Base-by-base conservation (phyloP, 1,140 invertebrate genomes). In the Calephelis virginiensis region DNA sequence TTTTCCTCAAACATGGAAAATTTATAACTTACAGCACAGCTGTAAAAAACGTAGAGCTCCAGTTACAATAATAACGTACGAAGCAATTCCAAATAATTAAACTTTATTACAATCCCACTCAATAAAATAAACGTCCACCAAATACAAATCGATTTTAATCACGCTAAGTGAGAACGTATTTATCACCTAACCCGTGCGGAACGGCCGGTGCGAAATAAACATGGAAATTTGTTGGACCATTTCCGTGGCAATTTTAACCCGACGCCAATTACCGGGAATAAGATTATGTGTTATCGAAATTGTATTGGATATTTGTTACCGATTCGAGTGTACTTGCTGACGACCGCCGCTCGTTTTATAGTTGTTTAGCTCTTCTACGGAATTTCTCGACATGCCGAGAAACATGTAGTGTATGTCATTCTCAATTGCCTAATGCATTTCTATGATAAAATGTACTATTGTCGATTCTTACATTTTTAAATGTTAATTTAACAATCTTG, bases 101-200 rank as follows among this genome's bases (percentile, higher is more conserved):
- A 69, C 50, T 72, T 69, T 69, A 72, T 69, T 61, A 63, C 63
- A 49, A 50, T 67, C 49, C 43, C 62, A 69, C 53, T 28, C 53
- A 56, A 56, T 79, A 69, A 77, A 79, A 77, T 77, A 79, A 75
- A 74, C 74, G 69, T 60, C 65, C 53, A 66, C 68, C 64, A 43
- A 61, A 28, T 28, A 43, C 68, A 56, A 68, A 80, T 70, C 73
- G 72, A 76, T 82, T 85, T 85, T 85, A 85, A 85, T 85, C 81
- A 78, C 68, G 73, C 80, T 81, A 81, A 85, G 81, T 85, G 81
- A 80, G 72, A 78, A 74, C 74, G 77, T 81, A 76, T 85, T 82
- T 83, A 83, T 83, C 74, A 78, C 76, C 77, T 82, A 77, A 82
- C 74, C 71, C 69, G 59, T 10, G 63, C 74, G 72, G 74, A 71